phyloP scores from a whole-genome alignment of 1,140 invertebrate species.

The Chlorops oryzae region DNA sequence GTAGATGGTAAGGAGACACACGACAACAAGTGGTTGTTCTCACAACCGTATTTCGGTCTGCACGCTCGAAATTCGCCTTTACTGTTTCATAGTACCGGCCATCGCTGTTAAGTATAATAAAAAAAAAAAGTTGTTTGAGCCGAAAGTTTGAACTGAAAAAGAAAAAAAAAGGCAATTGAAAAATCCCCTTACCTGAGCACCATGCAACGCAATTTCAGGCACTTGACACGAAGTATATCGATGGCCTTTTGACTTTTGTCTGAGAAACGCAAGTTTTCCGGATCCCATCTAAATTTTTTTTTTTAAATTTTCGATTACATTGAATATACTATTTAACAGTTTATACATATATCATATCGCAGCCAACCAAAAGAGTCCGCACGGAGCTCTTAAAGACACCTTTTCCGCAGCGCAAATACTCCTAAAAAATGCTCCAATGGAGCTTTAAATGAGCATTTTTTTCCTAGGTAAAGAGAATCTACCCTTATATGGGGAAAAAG shows the following conservation, averaged over 20 bases:
- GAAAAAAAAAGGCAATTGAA: not conserved
- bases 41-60: conserved; percentile 92
- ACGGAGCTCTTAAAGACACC: too few species aligned
- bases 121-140: conserved; percentile 1
- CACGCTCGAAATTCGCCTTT: conserved; percentile 98
- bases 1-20: conserved; percentile 83
- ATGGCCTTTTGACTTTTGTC: conserved; percentile 98
- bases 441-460: too few species aligned
- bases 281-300: conserved; percentile 91
- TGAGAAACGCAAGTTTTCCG: conserved; percentile 94
- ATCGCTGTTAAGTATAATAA: conserved; percentile 63
- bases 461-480: too few species aligned
- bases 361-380: too few species aligned
- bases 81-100: conserved; percentile 99
- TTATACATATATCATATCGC: too few species aligned
- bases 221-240: conserved; percentile 83
- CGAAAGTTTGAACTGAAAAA: conserved; percentile 1
- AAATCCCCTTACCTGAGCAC: conserved; percentile 63
- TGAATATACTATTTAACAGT: not conserved
- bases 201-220: conserved; percentile 75
- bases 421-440: too few species aligned
- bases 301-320: not conserved
- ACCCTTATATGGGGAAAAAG: too few species aligned
- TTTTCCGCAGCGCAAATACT: too few species aligned
- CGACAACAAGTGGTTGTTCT: conserved; percentile 89